These are phyloP conservation scores for Nansenia antarctica DNA, from an alignment of 2,113 vertebrate species.

Conservation along the genomic window DNA sequence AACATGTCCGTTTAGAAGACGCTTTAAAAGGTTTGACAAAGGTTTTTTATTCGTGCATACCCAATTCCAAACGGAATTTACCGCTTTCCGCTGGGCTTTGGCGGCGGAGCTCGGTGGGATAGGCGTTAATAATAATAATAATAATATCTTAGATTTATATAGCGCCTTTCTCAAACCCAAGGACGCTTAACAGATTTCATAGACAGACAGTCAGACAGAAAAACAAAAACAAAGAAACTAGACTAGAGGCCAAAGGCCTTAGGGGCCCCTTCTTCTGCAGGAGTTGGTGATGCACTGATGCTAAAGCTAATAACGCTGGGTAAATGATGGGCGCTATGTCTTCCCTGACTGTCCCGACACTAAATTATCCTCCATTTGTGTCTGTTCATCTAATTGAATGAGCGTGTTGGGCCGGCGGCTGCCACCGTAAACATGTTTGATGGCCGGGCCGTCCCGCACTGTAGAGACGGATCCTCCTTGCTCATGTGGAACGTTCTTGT, in stretches of 20 bases:
- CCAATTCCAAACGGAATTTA: background rate
- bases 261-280: conserved; percentile 26
- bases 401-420: conserved; percentile 55
- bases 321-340: conserved; percentile 75
- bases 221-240: too few species aligned
- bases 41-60: background rate
- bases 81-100: too few species aligned
- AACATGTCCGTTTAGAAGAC: conserved; percentile 37
- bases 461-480: conserved; percentile 29
- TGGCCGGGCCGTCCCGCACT: conserved; percentile 3
- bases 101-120: too few species aligned
- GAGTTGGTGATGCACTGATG: conserved; percentile 69
- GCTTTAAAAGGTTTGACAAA: conserved; percentile 18
- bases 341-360: conserved; percentile 70
- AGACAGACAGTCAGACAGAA: too few species aligned
- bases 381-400: conserved; percentile 74
- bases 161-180: too few species aligned
- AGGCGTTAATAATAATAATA: too few species aligned
- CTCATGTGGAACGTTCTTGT: conserved; percentile 4
- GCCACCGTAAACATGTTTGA: conserved; percentile 38
- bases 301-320: conserved; percentile 78
- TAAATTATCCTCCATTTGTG: conserved; percentile 77
- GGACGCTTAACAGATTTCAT: too few species aligned
- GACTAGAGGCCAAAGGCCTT: too few species aligned
- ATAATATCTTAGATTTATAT: too few species aligned